Base-by-base conservation (phyloP, 2,113 vertebrate genomes). In the Hippocampus comes region DNA sequence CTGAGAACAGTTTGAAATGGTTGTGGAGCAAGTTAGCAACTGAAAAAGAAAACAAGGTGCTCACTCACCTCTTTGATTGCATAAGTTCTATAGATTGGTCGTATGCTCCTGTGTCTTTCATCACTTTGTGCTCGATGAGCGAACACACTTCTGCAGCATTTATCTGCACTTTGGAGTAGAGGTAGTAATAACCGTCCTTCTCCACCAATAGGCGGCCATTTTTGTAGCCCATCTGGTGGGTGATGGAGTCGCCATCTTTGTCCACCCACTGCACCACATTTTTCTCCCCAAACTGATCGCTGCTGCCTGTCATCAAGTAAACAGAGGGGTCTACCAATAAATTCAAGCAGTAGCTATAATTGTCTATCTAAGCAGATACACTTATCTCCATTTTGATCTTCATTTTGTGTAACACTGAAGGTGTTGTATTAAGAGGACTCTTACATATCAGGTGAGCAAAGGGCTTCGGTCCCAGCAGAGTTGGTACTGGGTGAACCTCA, bases 121-220 rank as follows among this genome's bases (percentile, higher is more conserved):
- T 73, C 67, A 93, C 74, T 7, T 25, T 79, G 71, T 93, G 92
- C 60, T 73, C 76, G 80, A 88, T 74, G 7, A 57, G 51, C 0
- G 0, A 43, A 81, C 89, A 89, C 7, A 76, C 59, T 10, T 75
- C 67, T 6, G 0, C 21, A 27, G 68, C 23, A 25, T 83, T 72
- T 0, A 90, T 6, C 30, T 84, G 69, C 51, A 93, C 65, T 78
- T 91, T 93, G 72, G 89, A 89, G 81, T 91, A 93, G 55, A 93
- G 53, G 81, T 81, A 92, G 84, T 93, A 93, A 74, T 77, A 72
- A 2, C 92, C 92, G 0, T 78, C 75, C 49, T 11, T 61, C 63
- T 75, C 3, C 1, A 91, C 34, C 6, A 72, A 21, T 67, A 93
- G 59, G 1, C 5, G 53, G 11, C 87, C 85, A 0, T 85, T 23